Percentiles rank a stretch among this genome's conserved stretches.
Evolutionary conservation across 2,888 invertebrate genomes (phyloP).

Genomic region (Clepsis dumicolana): DNA sequence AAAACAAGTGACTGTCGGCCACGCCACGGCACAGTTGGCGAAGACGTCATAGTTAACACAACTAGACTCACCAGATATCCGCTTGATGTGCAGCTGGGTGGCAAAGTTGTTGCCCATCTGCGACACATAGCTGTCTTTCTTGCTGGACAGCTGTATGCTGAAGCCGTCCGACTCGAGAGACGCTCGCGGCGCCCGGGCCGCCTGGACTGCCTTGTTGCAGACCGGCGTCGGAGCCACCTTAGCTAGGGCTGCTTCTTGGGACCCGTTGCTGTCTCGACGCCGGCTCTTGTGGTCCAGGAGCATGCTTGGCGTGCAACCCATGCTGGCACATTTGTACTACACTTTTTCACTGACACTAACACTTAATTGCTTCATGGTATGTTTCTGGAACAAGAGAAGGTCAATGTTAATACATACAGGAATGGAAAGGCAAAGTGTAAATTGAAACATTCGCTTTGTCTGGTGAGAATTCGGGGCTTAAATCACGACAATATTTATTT

Average conservation of each 20-base stretch:
- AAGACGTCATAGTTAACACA: too few species aligned
- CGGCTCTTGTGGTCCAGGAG: slow-evolving; percentile 87
- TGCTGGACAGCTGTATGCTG: slow-evolving; percentile 81
- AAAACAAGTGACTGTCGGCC: too few species aligned
- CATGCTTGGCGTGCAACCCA: slow-evolving; percentile 89
- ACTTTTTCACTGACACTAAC: slow-evolving; percentile 76
- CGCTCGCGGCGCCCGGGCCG: slow-evolving; percentile 78
- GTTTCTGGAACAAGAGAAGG: slow-evolving; percentile 66
- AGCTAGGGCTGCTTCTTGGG: slow-evolving; percentile 80
- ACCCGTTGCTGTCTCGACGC: slow-evolving; percentile 83
- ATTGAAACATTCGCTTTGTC: too few species aligned
- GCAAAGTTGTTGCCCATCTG: slow-evolving; percentile 84
- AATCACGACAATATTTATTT: too few species aligned
- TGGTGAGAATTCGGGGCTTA: too few species aligned
- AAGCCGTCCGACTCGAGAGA: slow-evolving; percentile 83
- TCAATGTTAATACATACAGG: background rate
- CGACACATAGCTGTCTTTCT: slow-evolving; percentile 84
- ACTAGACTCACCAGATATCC: slow-evolving; percentile 80
- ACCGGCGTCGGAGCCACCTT: slow-evolving; percentile 77
- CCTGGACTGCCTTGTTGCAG: slow-evolving; percentile 80
- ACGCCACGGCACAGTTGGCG: too few species aligned
- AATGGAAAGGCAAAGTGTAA: background rate
- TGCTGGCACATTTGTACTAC: slow-evolving; percentile 75
- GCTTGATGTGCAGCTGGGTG: slow-evolving; percentile 82
- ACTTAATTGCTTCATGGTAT: slow-evolving; percentile 61